Evolutionary conservation across 1,140 invertebrate species (phyloP), one percentile per base, ranked within the genome.

Genomic region (Anadara kagoshimensis): DNA sequence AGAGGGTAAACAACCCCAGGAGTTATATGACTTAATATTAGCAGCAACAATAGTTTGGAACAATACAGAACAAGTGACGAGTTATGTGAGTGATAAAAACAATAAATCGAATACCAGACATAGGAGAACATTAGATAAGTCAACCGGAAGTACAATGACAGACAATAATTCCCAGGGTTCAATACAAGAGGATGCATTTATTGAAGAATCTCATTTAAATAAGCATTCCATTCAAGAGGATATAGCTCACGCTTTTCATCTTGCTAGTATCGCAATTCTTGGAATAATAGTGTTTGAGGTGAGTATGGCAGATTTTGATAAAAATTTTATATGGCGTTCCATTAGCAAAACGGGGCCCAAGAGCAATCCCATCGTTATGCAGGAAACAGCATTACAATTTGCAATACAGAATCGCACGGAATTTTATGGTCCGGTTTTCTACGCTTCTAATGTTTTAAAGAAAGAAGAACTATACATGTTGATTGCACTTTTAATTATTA

Each of bases 191-290:
- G 51, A n/a, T 51, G 26, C 43, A 22, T 8, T 20, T 53, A 3
- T 62, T 43, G 49, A 62, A 56, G 18, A 67, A 45, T 43, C 20
- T 53, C 45, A 70, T 16, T n/a, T 63, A 63, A 54, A 61, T n/a
- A 54, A 63, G n/a, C 64, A 75, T 51, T 69, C 66, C 47, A 71
- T 76, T 20, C 63, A 76, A 41, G 77, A 78, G 59, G 44, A 76
- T 4, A 77, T 81, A 63, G 80, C 80, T 58, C 72, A 80, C 45
- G 59, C 68, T 36, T 78, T 71, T 68, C 78, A 80, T 69, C 78
- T 78, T 56, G 76, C 68, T 51, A 80, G 78, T 63, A 69, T 78
- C 16, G 53, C 75, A 24, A 78, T 80, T 54, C 44, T 80, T 43
- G 67, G 71, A n/a, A 61, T 78, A 29, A 47, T 78, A 5, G 43